These are phyloP conservation scores for Polyodon spathula DNA, from an alignment of 2,113 vertebrate species.

Conservation along the genomic window DNA sequence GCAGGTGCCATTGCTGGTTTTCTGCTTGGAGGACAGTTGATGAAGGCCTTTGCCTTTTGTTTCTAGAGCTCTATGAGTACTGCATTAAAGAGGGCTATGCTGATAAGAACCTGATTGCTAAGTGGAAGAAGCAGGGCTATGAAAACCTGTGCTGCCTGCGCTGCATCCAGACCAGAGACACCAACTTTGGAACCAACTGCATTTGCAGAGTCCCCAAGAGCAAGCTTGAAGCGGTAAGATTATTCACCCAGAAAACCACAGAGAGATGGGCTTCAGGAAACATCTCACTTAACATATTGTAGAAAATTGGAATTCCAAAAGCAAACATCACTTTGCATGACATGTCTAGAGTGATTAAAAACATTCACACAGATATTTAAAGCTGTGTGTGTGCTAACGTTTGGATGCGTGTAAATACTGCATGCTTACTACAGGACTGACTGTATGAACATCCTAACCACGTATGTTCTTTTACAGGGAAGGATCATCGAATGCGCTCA, in stretches of 20 bases:
- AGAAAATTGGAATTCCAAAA: too few relatives aligned
- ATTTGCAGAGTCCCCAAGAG: conserved; percentile 96
- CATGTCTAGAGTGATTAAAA: too few relatives aligned
- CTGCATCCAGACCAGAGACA: conserved; percentile 94
- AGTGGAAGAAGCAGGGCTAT: conserved; percentile 97
- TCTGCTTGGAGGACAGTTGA: conserved; percentile 22
- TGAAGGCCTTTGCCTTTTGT: conserved; percentile 23
- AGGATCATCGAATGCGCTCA: conserved; percentile 96
- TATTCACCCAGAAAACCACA: too few relatives aligned
- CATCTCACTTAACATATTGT: too few relatives aligned
- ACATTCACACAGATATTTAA: too few relatives aligned
- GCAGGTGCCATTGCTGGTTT: too few relatives aligned
- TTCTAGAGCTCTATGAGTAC: conserved; percentile 88
- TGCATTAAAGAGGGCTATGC: conserved; percentile 95
- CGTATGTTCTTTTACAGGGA: conserved; percentile 56
- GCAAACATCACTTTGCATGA: too few relatives aligned
- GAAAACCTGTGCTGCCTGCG: conserved; percentile 94
- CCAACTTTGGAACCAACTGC: conserved; percentile 96
- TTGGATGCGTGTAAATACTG: too few relatives aligned
- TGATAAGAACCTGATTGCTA: conserved; percentile 94
- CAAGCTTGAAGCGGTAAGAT: conserved; percentile 96
- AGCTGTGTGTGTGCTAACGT: too few relatives aligned
- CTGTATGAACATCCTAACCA: too few relatives aligned
- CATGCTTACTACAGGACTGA: too few relatives aligned
- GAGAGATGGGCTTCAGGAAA: too few relatives aligned